Percentiles rank a stretch among this genome's conserved stretches.
Evolutionary conservation across 2,888 invertebrate species (phyloP).

Genomic region (Himalopsyche kuldschensis): DNA sequence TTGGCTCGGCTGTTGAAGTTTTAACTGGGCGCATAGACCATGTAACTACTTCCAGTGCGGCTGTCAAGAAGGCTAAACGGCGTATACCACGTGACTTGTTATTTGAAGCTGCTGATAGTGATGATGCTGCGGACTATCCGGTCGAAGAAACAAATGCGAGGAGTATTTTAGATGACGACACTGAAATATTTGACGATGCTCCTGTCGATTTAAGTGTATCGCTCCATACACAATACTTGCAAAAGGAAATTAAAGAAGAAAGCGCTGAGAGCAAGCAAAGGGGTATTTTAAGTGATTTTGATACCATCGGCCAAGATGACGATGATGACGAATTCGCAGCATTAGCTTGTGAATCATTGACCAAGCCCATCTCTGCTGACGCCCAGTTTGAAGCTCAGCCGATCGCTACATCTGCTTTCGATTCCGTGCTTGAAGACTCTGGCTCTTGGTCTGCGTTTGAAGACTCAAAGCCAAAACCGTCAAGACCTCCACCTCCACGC

Average conservation of each 20-base stretch:
- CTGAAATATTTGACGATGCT: constrained; percentile 66
- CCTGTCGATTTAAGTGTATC: constrained; percentile 74
- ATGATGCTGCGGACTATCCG: constrained; percentile 46
- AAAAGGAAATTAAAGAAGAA: constrained; percentile 48
- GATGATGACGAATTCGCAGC: constrained; percentile 78
- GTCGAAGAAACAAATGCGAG: constrained; percentile 47
- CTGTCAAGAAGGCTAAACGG: constrained; percentile 57
- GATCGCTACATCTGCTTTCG: constrained; percentile 49
- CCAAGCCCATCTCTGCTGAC: constrained; percentile 58
- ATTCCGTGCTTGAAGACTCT: constrained; percentile 52
- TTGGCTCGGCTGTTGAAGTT: constrained; percentile 86
- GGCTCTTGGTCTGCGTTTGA: constrained; percentile 71
- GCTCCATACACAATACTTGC: constrained; percentile 59
- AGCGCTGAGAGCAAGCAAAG: constrained; percentile 43
- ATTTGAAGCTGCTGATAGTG: constrained; percentile 63
- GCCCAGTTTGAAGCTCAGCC: constrained; percentile 47
- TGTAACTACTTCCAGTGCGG: constrained; percentile 63
- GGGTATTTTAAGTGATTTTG: constrained; percentile 58
- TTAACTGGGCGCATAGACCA: constrained; percentile 81
- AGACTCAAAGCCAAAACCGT: constrained; percentile 49
- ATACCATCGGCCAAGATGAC: constrained; percentile 58
- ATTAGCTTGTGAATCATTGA: constrained; percentile 75
- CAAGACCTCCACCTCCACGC: constrained; percentile 49
- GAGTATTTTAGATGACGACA: constrained; percentile 76
- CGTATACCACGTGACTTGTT: constrained; percentile 70